Percentiles rank a stretch among this genome's conserved stretches.
These are phyloP conservation scores for Sceloporus undulatus DNA, from an alignment of 2,113 vertebrate species.

Conservation along the genomic window DNA sequence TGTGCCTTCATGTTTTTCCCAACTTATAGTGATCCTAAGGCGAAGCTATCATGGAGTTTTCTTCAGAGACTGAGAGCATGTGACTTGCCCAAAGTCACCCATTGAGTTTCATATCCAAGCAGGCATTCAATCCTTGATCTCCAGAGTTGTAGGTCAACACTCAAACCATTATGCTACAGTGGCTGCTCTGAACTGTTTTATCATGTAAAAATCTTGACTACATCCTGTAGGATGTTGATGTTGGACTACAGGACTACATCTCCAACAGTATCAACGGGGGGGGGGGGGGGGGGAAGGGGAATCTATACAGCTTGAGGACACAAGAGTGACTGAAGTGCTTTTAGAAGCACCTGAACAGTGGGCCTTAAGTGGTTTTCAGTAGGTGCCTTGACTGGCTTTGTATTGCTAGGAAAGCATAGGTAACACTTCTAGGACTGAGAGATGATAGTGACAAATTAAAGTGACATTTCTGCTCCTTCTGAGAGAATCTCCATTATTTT, in stretches of 20 bases:
- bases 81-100: too few species aligned
- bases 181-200: background rate
- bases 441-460: constrained; percentile 4
- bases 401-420: background rate
- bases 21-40: too few species aligned
- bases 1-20: too few species aligned
- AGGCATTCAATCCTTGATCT: too few species aligned
- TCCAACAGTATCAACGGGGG: too few species aligned
- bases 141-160: too few species aligned
- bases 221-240: background rate
- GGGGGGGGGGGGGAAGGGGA: too few species aligned
- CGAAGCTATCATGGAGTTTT: too few species aligned
- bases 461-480: constrained; percentile 8
- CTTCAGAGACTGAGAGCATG: too few species aligned
- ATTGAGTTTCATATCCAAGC: too few species aligned
- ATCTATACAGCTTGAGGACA: background rate
- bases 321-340: background rate
- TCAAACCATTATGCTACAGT: too few species aligned
- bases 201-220: background rate
- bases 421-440: background rate
- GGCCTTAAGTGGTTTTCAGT: background rate
- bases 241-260: too few species aligned
- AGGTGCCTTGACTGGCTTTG: background rate
- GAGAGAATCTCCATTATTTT: constrained; percentile 10
- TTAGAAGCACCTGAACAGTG: background rate